A percentile compares a stretch with the other conserved stretches of the same genome.
Evolutionary conservation across 2,888 invertebrate genomes (phyloP).

Genomic region (Crossocerus cetratus): DNA sequence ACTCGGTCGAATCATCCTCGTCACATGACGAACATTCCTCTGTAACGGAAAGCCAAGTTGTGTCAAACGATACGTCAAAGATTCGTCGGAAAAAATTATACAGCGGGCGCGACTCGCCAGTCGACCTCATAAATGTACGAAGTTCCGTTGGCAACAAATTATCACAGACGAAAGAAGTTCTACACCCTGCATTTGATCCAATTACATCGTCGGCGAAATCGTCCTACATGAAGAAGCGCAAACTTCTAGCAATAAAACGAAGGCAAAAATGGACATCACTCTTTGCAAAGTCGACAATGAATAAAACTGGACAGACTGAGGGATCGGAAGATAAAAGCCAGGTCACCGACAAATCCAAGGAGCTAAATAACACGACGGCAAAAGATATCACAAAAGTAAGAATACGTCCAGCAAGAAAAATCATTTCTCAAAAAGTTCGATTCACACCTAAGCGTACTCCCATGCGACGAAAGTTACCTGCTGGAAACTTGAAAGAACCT

Average conservation of each 20-base stretch:
- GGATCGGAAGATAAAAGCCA: neutral
- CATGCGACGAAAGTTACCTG: neutral
- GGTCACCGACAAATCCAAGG: neutral
- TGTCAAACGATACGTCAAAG: neutral
- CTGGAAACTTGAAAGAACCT: too few species aligned
- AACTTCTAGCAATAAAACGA: neutral
- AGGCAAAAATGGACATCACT: neutral
- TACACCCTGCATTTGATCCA: conserved; percentile 62
- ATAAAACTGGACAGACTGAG: neutral
- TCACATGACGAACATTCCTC: neutral
- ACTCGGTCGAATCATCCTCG: neutral
- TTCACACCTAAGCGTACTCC: neutral
- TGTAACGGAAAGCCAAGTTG: neutral
- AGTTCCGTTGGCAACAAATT: neutral
- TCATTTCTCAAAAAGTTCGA: neutral
- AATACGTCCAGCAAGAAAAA: neutral
- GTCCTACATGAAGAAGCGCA: neutral
- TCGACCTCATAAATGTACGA: conserved; percentile 52
- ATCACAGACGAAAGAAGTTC: neutral
- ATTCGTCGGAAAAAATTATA: conserved; percentile 61
- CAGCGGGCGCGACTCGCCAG: conserved; percentile 59
- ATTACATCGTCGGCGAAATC: neutral
- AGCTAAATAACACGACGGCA: neutral
- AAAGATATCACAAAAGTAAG: neutral
- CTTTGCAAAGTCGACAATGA: neutral